These are phyloP conservation scores for Montipora capitata DNA, from an alignment of 92 coral and sea anemone species.

Conservation along the genomic window DNA sequence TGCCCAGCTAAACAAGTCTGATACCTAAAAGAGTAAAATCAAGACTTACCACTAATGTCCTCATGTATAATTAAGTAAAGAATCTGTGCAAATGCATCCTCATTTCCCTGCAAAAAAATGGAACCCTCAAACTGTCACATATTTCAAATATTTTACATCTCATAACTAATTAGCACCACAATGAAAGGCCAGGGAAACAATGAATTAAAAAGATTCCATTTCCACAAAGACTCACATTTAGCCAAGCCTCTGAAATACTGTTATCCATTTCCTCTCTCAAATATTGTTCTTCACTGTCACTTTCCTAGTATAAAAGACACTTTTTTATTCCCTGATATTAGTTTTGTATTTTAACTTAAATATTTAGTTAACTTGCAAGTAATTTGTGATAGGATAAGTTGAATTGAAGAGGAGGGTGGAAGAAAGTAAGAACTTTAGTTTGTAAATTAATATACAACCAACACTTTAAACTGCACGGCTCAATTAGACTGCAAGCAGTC, in stretches of 20 bases:
- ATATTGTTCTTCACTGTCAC: conserved; percentile 81
- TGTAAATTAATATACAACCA: too few relatives aligned
- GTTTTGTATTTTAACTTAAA: too few relatives aligned
- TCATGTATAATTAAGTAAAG: conserved; percentile 96
- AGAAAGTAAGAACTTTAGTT: too few relatives aligned
- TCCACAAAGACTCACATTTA: conserved; percentile 74
- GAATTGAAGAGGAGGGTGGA: too few relatives aligned
- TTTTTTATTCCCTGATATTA: too few relatives aligned
- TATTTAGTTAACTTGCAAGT: too few relatives aligned
- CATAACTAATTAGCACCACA: neutral
- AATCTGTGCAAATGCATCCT: conserved; percentile 97
- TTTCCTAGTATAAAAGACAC: conserved; percentile 32
- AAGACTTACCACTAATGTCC: conserved; percentile 86
- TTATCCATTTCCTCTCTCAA: conserved; percentile 95
- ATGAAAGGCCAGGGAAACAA: neutral
- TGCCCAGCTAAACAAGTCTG: too few relatives aligned
- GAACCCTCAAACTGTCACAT: neutral
- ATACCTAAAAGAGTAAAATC: too few relatives aligned
- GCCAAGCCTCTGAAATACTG: conserved; percentile 97
- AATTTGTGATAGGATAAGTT: too few relatives aligned
- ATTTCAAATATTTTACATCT: too few relatives aligned
- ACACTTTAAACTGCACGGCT: too few relatives aligned
- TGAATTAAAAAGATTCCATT: neutral
- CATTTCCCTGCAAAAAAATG: conserved; percentile 79
- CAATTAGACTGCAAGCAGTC: too few relatives aligned